Evolutionary conservation across 2,113 vertebrate species (phyloP), one percentile per base, ranked within the genome.

Genomic region (Apteryx owenii): DNA sequence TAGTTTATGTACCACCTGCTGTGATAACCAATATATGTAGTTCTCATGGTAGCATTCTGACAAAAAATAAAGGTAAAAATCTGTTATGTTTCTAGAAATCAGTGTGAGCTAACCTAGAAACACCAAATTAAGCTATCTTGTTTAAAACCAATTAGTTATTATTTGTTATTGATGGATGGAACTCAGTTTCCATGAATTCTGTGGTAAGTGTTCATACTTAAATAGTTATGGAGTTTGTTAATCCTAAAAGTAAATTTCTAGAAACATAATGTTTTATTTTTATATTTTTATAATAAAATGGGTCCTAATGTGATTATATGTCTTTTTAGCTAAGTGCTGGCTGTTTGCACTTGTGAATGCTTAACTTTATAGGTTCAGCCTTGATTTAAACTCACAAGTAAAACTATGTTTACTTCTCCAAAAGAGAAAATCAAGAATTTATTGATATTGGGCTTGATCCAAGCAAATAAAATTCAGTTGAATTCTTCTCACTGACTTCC

Each of bases 381-480:
- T 53, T 75, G 68, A 88, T 94, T 95, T 85, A 81, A 88, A 86
- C 38, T 84, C 48, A 42, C 15, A n/a, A 48, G 50, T 70, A 92
- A 83, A 94, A 29, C 21, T 20, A 13, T 60, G 10, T 91, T 93
- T 94, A 31, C n/a, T 91, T 91, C 79, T 70, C 77, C 76, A 86
- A 79, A 84, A 94, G 71, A 54, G 26, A 83, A 36, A 83, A 77
- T 70, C 58, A 70, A 68, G 15, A 75, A 73, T 87, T 88, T 95
- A 73, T 70, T 93, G 75, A 89, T 68, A 81, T 93, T 86, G 79
- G 81, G 75, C 22, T 33, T 90, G 33, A 91, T 81, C 65, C 85
- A 93, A 90, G 70, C 46, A 71, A 85, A 92, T 71, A 58, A 77
- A 93, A 95, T 91, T 94, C 81, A 81, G 28, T 90, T 68, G 44